Evolutionary conservation across 2,797 vertebrate species (phyloP).

Genomic region (Hippocampus kuda): DNA sequence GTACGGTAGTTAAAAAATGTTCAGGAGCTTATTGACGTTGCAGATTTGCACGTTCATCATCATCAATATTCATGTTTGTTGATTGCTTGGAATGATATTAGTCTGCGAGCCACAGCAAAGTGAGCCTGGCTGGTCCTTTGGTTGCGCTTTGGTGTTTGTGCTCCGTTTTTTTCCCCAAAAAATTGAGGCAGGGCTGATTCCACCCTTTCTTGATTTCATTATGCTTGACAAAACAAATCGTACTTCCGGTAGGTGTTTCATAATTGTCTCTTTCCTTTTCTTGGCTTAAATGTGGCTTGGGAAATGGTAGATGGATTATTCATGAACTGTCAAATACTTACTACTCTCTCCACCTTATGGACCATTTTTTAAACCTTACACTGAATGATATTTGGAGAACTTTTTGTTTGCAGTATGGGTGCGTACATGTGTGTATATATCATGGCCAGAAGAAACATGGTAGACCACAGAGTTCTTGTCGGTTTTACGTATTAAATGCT

Average conservation of each 20-base stretch:
- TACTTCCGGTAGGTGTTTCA: too few relatives aligned
- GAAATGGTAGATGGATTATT: neutral
- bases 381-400: neutral
- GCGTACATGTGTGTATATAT: neutral
- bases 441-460: neutral
- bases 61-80: conserved; percentile 4
- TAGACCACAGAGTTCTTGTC: neutral
- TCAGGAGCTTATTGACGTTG: conserved; percentile 39
- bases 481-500: neutral
- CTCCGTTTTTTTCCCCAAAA: too few relatives aligned
- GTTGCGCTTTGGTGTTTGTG: too few relatives aligned
- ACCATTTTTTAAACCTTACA: too few relatives aligned
- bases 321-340: neutral
- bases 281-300: neutral
- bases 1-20: conserved; percentile 50
- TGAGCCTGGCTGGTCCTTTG: too few relatives aligned
- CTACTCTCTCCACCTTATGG: too few relatives aligned
- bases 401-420: neutral
- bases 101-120: too few relatives aligned
- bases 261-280: too few relatives aligned
- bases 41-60: conserved; percentile 22
- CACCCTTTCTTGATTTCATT: too few relatives aligned
- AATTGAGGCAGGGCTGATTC: too few relatives aligned
- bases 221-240: too few relatives aligned
- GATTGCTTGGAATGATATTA: too few relatives aligned